phyloP scores from a whole-genome alignment of 2,797 vertebrate genomes.

The Macropus fuliginosus region DNA sequence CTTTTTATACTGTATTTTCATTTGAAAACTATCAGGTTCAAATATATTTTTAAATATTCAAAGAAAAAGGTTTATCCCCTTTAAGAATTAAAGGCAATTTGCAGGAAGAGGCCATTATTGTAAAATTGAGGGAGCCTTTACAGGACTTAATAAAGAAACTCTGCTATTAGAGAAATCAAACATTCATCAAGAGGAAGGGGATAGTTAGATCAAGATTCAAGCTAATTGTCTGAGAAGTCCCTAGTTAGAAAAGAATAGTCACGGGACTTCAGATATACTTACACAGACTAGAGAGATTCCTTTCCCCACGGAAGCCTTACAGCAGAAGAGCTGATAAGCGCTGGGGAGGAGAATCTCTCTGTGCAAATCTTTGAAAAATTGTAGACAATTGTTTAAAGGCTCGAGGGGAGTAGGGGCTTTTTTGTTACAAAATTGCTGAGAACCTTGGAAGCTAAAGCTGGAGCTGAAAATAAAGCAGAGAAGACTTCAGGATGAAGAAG shows the following conservation, averaged over 20 bases:
- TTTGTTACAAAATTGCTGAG: not conserved
- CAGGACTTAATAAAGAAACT: not conserved
- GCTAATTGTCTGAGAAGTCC: not conserved
- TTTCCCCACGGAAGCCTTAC: not conserved
- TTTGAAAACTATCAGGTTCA: not conserved
- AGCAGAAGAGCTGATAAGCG: not conserved
- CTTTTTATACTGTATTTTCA: constrained; percentile 14
- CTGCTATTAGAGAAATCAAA: not conserved
- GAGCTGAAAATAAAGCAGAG: not conserved
- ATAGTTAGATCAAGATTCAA: not conserved
- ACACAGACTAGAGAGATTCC: not conserved
- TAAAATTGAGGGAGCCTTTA: not conserved
- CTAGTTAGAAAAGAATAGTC: not conserved
- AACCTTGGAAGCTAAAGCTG: not conserved
- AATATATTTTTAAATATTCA: constrained; percentile 19
- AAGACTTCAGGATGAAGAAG: not conserved
- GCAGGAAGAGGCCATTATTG: not conserved
- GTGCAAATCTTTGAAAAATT: not conserved
- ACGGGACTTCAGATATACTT: not conserved
- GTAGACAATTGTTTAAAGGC: not conserved
- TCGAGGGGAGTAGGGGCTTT: not conserved
- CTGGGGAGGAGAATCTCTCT: not conserved
- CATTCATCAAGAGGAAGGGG: not conserved
- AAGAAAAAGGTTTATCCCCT: not conserved
- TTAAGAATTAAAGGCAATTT: constrained; percentile 14